Evolutionary conservation across 2,113 vertebrate genomes (phyloP).

Genomic region (Peucedramus taeniatus): DNA sequence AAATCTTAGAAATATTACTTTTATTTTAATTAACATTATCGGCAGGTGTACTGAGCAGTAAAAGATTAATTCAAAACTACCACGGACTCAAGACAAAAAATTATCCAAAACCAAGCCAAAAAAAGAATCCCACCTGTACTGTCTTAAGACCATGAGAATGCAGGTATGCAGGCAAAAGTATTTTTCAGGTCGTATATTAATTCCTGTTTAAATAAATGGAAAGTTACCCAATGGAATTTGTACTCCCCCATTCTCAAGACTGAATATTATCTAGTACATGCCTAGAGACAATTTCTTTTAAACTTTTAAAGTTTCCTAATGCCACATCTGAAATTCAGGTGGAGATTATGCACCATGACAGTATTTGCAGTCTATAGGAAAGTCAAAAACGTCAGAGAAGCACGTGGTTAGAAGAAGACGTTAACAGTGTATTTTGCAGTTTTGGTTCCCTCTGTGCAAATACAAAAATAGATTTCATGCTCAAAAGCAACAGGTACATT

Average conservation of each 20-base stretch:
- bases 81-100: not conserved
- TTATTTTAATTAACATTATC: not conserved
- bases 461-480: slow-evolving; percentile 36
- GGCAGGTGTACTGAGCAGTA: not conserved
- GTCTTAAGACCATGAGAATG: not conserved
- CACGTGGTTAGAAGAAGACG: not conserved
- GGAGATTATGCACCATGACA: not conserved
- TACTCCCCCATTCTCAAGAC: not conserved
- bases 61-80: not conserved
- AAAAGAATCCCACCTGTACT: not conserved
- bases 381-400: not conserved
- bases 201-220: not conserved
- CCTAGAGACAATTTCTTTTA: not conserved
- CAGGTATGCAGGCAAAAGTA: not conserved
- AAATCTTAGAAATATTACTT: not conserved
- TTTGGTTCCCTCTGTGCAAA: not conserved
- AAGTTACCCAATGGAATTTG: not conserved
- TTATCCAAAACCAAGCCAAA: not conserved
- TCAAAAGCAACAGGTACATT: not conserved
- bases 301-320: not conserved
- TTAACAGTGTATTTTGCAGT: not conserved
- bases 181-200: not conserved
- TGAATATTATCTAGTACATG: not conserved
- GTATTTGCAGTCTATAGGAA: not conserved
- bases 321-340: not conserved